Evolutionary conservation across 2,888 invertebrate species (phyloP).

Genomic region (Phytoseiulus persimilis): DNA sequence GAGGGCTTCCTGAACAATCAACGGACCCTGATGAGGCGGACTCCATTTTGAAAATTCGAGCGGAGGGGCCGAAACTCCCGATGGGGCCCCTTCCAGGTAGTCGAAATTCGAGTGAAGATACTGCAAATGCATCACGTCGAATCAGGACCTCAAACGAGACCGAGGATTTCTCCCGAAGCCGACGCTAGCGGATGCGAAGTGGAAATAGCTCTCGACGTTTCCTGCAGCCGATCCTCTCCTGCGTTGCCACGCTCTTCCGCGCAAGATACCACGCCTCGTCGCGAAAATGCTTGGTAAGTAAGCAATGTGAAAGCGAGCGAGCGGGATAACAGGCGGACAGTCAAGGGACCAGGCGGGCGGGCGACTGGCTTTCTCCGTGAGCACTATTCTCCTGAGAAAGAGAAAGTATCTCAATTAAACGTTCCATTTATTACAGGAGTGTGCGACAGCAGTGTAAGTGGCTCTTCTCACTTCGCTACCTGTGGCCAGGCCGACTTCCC

Average conservation of each 20-base stretch:
- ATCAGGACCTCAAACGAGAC: no score
- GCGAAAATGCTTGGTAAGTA: not conserved
- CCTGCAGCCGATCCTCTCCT: not conserved
- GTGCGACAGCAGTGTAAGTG: not conserved
- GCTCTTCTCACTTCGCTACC: not conserved
- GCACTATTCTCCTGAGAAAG: conserved; percentile 11
- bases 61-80: no score
- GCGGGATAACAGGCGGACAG: not conserved
- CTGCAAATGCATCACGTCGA: no score
- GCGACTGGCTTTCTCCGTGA: not conserved
- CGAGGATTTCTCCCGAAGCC: no score
- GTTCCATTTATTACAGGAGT: conserved; percentile 34
- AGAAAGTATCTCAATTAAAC: conserved; percentile 35
- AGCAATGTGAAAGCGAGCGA: not conserved
- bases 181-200: no score
- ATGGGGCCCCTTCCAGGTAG: no score
- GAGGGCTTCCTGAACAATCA: no score
- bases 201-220: no score
- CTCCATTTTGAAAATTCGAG: no score
- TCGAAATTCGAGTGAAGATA: no score
- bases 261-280: not conserved
- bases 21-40: no score
- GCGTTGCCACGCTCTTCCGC: not conserved
- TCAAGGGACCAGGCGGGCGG: not conserved
- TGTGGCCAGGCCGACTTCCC: not conserved